Evolutionary conservation across 2,113 vertebrate genomes (phyloP).

Genomic region (Lepisosteus oculatus): DNA sequence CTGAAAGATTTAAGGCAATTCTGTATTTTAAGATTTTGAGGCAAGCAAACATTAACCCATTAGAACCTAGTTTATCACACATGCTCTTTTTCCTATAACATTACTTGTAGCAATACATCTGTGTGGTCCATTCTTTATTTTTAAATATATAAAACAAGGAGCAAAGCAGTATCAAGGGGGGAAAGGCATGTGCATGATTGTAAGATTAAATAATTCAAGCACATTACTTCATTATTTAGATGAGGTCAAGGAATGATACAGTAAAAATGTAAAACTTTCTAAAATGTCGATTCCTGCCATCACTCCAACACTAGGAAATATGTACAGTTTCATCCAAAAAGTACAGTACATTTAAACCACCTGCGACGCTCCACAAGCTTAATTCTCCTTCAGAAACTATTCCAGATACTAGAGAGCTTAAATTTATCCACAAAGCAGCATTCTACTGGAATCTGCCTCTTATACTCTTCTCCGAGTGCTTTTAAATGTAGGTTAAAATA

Average conservation of each 20-base stretch:
- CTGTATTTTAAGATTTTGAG: constrained; percentile 50
- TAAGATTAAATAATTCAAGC: constrained; percentile 73
- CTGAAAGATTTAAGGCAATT: constrained; percentile 88
- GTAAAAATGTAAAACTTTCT: constrained; percentile 75
- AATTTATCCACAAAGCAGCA: constrained; percentile 69
- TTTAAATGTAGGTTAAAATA: constrained; percentile 40
- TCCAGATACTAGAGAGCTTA: constrained; percentile 53
- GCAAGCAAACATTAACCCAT: constrained; percentile 71
- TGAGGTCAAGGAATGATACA: constrained; percentile 72
- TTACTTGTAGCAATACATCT: constrained; percentile 22
- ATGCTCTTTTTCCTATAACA: constrained; percentile 58
- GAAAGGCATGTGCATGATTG: constrained; percentile 45
- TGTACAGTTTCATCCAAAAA: constrained; percentile 63
- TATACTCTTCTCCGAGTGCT: constrained; percentile 56
- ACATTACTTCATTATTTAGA: constrained; percentile 67
- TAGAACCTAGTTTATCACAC: constrained; percentile 60
- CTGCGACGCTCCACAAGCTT: constrained; percentile 27
- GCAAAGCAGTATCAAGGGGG: constrained; percentile 54
- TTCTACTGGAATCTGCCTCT: constrained; percentile 63
- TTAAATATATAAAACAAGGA: constrained; percentile 57
- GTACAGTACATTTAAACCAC: constrained; percentile 34
- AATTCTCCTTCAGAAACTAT: constrained; percentile 59
- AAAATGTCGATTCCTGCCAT: constrained; percentile 68
- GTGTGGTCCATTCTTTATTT: constrained; percentile 68
- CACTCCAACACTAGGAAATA: constrained; percentile 72